Conservation (phyloP, 2,113 vertebrate genomes). For the Anser brachyrhynchus region DNA sequence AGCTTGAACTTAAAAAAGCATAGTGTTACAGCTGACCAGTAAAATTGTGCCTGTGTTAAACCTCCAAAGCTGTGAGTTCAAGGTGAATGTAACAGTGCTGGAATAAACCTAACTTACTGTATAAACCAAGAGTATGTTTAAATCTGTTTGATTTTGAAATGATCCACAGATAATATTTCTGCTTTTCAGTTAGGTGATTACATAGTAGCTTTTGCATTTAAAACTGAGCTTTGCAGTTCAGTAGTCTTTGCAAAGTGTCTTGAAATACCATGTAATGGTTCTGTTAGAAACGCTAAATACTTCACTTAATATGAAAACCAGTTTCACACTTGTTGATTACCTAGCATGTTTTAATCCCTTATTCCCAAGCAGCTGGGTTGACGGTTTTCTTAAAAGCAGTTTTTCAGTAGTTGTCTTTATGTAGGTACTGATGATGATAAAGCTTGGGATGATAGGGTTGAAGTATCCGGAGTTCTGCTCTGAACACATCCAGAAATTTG, state of each 20-base stretch:
- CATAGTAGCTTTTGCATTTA: not conserved
- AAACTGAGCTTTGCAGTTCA: not conserved
- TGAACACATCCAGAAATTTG: not conserved
- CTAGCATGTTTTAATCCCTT: not conserved
- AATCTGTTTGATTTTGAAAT: not conserved
- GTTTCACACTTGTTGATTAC: not conserved
- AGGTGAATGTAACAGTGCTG: not conserved
- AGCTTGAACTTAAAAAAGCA: not conserved
- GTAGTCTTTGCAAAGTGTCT: not conserved
- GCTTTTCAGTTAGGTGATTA: not conserved
- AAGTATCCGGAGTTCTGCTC: not conserved
- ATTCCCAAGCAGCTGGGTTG: not conserved
- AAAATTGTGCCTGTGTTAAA: not conserved
- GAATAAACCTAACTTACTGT: not conserved
- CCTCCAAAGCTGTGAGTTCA: not conserved
- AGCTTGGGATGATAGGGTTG: not conserved
- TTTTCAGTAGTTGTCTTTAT: not conserved
- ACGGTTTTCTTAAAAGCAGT: not conserved
- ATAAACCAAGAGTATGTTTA: not conserved
- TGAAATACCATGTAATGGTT: not conserved
- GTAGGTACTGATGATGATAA: not conserved
- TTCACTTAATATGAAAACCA: not conserved
- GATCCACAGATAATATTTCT: not conserved
- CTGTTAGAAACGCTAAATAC: not conserved
- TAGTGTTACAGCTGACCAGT: not conserved